Evolutionary conservation across 2,113 vertebrate genomes (phyloP).

Genomic region (rabbit (Oryctolagus cuniculus)): mOryCun1.1 NC_091438.1:34935001-34935500

Average conservation of each 20-base stretch:
- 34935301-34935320: conserved; percentile 2
- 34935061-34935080: neutral
- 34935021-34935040: neutral
- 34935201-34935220: neutral
- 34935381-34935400: neutral
- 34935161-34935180: neutral
- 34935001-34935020: neutral
- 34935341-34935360: neutral
- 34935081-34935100: neutral
- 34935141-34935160: neutral
- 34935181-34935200: neutral
- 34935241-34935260: neutral
- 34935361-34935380: neutral
- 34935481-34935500: neutral
- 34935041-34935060: neutral
- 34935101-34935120: neutral
- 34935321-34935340: neutral
- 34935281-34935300: neutral
- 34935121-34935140: neutral
- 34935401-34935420: neutral
- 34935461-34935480: neutral
- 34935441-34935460: neutral
- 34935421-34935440: neutral
- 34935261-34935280: neutral
- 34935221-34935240: neutral